Conservation (phyloP, 1,140 invertebrate species). For the Zaprionus kolodkinae region DNA sequence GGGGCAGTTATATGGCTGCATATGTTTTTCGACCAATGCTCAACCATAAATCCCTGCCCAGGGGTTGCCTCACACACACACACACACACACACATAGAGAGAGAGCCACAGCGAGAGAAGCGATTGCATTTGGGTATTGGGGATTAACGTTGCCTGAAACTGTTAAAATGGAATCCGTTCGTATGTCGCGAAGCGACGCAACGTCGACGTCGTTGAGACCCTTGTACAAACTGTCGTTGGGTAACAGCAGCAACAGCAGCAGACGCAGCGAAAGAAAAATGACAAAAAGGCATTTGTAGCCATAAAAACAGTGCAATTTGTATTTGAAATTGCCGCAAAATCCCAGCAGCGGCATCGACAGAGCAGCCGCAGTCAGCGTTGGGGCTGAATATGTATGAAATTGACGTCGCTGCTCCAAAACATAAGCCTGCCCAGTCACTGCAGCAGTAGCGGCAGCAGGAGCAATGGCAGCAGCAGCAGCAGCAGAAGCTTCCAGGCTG, state of each 20-base stretch:
- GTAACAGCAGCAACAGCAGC: conserved; percentile 3
- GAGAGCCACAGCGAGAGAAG: conserved; percentile 49
- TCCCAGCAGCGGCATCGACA: conserved; percentile 65
- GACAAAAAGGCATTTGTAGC: conserved; percentile 77
- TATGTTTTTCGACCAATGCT: conserved; percentile 46
- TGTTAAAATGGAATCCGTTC: conserved; percentile 80
- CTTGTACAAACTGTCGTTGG: conserved; percentile 56
- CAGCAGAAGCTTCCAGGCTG: conserved; percentile 15
- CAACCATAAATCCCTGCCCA: conserved; percentile 54
- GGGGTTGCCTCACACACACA: conserved; percentile 46
- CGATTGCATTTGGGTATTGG: conserved; percentile 82
- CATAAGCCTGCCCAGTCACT: conserved; percentile 52
- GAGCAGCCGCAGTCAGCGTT: conserved; percentile 18
- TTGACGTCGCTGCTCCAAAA: conserved; percentile 53
- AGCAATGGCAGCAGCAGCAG: conserved; percentile 28
- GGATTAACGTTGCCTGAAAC: conserved; percentile 79
- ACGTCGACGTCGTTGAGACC: conserved; percentile 52
- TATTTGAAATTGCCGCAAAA: conserved; percentile 83
- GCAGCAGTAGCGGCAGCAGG: conserved; percentile 28
- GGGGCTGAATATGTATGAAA: conserved; percentile 73
- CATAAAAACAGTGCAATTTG: conserved; percentile 82
- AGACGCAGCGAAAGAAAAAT: conserved; percentile 45
- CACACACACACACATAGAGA: conserved; percentile 14
- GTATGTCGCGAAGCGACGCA: conserved; percentile 52
- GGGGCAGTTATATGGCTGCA: conserved; percentile 46